Evolutionary conservation across 2,888 invertebrate genomes (phyloP).

Genomic region (Chesias legatella): DNA sequence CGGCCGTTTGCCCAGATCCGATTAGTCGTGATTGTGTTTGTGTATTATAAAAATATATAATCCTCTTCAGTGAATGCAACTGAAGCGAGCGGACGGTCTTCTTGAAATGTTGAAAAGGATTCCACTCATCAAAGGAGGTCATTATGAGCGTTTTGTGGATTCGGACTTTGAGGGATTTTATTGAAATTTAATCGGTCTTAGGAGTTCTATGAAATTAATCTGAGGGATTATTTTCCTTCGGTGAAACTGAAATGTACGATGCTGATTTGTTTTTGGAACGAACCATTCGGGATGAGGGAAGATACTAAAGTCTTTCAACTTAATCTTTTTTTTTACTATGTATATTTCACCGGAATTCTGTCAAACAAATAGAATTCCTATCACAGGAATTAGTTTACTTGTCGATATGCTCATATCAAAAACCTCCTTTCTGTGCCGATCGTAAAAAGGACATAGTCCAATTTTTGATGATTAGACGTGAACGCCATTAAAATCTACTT

Average conservation of each 20-base stretch:
- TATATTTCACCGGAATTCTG: too few species aligned
- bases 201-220: constrained; percentile 58
- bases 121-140: constrained; percentile 61
- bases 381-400: too few species aligned
- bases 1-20: constrained; percentile 75
- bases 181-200: constrained; percentile 57
- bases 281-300: too few species aligned
- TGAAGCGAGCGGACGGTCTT: constrained; percentile 38
- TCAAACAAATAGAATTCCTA: too few species aligned
- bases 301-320: too few species aligned
- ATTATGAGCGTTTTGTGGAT: constrained; percentile 49
- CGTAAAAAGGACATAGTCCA: too few species aligned
- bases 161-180: constrained; percentile 60
- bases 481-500: too few species aligned
- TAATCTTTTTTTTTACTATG: too few species aligned
- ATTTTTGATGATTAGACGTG: too few species aligned
- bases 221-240: constrained; percentile 63
- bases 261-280: not conserved
- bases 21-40: constrained; percentile 78
- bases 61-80: constrained; percentile 47
- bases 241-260: constrained; percentile 30
- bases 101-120: constrained; percentile 61
- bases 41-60: constrained; percentile 75
- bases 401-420: too few species aligned
- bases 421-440: too few species aligned